phyloP scores from a whole-genome alignment of 2,113 vertebrate genomes.

The Nothoprocta pentlandii region DNA sequence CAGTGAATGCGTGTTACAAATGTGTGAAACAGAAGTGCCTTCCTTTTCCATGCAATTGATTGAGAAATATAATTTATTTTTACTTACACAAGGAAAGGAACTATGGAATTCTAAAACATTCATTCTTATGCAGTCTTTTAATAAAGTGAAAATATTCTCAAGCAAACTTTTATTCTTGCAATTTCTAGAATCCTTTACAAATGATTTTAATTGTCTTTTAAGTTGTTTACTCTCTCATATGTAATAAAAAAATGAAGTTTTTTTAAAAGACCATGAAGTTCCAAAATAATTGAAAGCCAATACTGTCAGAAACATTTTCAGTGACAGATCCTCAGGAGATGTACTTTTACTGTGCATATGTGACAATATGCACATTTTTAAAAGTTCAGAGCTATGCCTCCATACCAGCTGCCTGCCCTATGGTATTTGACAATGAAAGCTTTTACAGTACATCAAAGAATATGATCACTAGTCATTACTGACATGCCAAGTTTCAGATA shows the following conservation, averaged over 20 bases:
- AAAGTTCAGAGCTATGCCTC: background rate
- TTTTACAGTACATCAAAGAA: background rate
- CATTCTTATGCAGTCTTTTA: background rate
- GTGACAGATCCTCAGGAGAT: background rate
- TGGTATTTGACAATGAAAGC: constrained; percentile 6
- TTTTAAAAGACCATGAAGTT: background rate
- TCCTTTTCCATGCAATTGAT: background rate
- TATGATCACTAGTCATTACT: background rate
- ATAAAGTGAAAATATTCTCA: background rate
- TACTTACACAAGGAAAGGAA: background rate
- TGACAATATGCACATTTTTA: background rate
- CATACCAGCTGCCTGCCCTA: background rate
- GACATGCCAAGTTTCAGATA: background rate
- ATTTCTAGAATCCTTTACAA: background rate
- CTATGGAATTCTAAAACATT: background rate
- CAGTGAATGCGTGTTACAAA: background rate
- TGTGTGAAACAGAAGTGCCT: background rate
- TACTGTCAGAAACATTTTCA: background rate
- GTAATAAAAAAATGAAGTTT: background rate
- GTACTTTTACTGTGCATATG: constrained; percentile 2
- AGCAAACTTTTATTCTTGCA: rapidly evolving
- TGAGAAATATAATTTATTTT: background rate
- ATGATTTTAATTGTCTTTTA: background rate
- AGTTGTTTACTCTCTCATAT: background rate
- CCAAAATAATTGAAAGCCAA: background rate